These are phyloP conservation scores for Lagorchestes hirsutus DNA, from an alignment of 2,797 vertebrate genomes.

Conservation along the genomic window DNA sequence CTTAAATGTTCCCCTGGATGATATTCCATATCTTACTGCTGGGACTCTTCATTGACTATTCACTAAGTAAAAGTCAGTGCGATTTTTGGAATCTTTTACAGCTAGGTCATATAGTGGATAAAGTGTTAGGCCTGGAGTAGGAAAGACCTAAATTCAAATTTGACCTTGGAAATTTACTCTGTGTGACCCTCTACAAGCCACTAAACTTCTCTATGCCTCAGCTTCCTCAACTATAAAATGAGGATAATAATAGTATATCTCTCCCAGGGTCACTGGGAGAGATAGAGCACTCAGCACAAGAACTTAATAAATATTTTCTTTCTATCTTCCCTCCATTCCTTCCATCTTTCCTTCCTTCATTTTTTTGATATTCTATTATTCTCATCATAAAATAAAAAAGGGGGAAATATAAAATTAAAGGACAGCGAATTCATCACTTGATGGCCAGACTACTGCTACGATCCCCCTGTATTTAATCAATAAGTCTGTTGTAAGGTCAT, in stretches of 20 bases:
- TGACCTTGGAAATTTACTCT: background rate
- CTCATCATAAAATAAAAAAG: background rate
- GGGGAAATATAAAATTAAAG: background rate
- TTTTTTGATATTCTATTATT: background rate
- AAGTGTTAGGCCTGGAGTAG: background rate
- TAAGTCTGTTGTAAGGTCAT: background rate
- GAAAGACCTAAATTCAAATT: background rate
- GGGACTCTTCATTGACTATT: background rate
- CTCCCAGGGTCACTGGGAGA: background rate
- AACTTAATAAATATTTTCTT: background rate
- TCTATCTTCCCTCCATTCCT: background rate
- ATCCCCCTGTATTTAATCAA: background rate
- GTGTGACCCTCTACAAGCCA: background rate
- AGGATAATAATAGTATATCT: background rate
- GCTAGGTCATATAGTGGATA: background rate
- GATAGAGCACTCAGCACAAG: background rate
- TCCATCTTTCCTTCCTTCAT: background rate
- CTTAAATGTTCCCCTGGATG: background rate
- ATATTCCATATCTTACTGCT: background rate
- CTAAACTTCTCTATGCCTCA: background rate
- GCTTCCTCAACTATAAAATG: background rate
- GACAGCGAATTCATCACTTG: background rate
- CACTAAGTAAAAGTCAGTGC: background rate
- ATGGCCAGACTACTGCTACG: background rate
- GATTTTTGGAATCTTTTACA: background rate